Base-by-base conservation (phyloP, 2,113 vertebrate species). In the Megalops atlanticus region DNA sequence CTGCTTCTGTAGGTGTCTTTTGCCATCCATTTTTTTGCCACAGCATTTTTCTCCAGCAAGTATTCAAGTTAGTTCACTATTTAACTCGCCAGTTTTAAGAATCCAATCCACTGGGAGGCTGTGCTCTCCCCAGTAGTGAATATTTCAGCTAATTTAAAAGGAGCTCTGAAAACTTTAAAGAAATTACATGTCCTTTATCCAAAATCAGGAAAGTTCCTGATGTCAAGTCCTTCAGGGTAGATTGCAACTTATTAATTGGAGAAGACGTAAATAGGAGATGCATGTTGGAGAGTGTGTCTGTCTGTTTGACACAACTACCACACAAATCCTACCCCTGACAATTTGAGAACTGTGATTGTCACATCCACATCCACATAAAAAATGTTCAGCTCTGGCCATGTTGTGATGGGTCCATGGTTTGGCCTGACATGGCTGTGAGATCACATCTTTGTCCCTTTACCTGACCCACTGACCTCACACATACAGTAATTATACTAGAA, bases 381-480 rank as follows among this genome's bases (percentile, higher is more conserved):
- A n/a, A n/a, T n/a, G n/a, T n/a, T n/a, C n/a, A n/a, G n/a, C n/a
- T n/a, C n/a, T n/a, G n/a, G n/a, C n/a, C n/a, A n/a, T n/a, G n/a
- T n/a, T n/a, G n/a, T n/a, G n/a, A n/a, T n/a, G n/a, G n/a, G n/a
- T n/a, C n/a, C n/a, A n/a, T n/a, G n/a, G n/a, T n/a, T n/a, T n/a
- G n/a, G n/a, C n/a, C n/a, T n/a, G n/a, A n/a, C n/a, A n/a, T n/a
- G n/a, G n/a, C n/a, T n/a, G n/a, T n/a, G n/a, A n/a, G n/a, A n/a
- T n/a, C n/a, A n/a, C n/a, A n/a, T n/a, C n/a, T n/a, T 81, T 70
- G 70, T 69, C 58, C 73, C 47, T 76, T 78, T 84, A 47, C 31
- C 47, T 47, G 1, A 27, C 80, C 64, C 77, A 80, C 84, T 81
- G 58, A 64, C 58, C 58, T 64, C 58, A 64, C 58, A 11, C 11